phyloP scores from a whole-genome alignment of 1,140 invertebrate genomes.

The Anastrepha ludens region DNA sequence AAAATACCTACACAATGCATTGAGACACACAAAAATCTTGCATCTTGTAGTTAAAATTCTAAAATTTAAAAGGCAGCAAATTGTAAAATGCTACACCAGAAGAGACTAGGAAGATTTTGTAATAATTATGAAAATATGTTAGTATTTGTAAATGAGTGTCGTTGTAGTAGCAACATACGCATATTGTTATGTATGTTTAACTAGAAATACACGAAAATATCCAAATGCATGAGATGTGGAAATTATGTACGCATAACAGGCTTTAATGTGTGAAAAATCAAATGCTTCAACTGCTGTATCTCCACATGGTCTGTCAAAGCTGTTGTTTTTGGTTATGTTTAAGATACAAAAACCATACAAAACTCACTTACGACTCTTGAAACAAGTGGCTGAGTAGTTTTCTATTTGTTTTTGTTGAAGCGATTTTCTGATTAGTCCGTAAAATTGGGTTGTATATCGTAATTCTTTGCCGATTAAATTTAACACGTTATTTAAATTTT shows the following conservation, averaged over 20 bases:
- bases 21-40: not conserved
- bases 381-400: not conserved
- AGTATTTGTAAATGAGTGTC: not conserved
- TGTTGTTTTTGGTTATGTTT: too few species aligned
- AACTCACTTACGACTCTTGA: not conserved
- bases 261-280: too few species aligned
- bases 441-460: too few species aligned
- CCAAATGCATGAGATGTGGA: too few species aligned
- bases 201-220: too few species aligned
- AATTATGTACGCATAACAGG: too few species aligned
- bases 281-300: too few species aligned
- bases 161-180: not conserved
- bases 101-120: not conserved
- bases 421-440: too few species aligned
- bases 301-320: too few species aligned
- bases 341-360: constrained; percentile 20
- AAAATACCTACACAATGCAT: not conserved
- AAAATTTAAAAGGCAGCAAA: too few species aligned
- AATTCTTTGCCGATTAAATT: too few species aligned
- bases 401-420: constrained; percentile 10
- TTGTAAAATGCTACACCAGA: not conserved
- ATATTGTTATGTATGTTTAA: not conserved
- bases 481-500: too few species aligned
- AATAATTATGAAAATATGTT: not conserved
- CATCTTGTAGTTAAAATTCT: not conserved